Conservation (phyloP, 1,140 invertebrate genomes). For the Drosophila repletoides region DNA sequence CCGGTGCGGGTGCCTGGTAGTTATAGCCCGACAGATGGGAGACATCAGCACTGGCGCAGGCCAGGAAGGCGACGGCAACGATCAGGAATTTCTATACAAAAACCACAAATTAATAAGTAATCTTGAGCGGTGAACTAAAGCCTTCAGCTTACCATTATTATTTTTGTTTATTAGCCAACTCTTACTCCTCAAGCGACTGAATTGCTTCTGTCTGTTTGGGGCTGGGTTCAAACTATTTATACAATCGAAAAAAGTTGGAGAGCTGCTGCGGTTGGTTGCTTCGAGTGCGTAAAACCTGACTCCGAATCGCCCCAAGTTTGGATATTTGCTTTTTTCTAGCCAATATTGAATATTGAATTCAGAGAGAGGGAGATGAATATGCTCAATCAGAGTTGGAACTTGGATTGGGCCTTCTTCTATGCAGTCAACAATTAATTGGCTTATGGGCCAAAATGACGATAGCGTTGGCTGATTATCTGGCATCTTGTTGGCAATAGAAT, state of each 20-base stretch:
- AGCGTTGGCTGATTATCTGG: conserved; percentile 1
- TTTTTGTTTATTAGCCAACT: conserved; percentile 8
- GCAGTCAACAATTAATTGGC: conserved; percentile 1
- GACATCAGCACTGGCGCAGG: conserved; percentile 68
- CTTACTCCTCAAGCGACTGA: conserved; percentile 52
- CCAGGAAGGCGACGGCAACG: conserved; percentile 70
- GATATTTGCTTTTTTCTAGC: conserved; percentile 11
- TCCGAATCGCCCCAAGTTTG: not conserved
- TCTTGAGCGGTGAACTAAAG: not conserved
- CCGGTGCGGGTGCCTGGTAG: conserved; percentile 47
- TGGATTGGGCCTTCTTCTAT: not conserved
- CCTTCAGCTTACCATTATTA: conserved; percentile 51
- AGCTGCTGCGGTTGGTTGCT: conserved; percentile 1
- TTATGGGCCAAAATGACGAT: not conserved
- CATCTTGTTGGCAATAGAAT: conserved; percentile 22
- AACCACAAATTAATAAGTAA: not conserved
- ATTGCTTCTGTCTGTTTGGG: conserved; percentile 53
- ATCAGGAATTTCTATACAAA: conserved; percentile 64
- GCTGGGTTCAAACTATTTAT: conserved; percentile 52
- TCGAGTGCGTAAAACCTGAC: conserved; percentile 7
- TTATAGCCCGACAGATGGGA: conserved; percentile 67
- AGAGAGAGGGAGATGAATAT: not conserved
- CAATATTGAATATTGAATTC: conserved; percentile 7
- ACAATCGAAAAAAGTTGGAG: conserved; percentile 24
- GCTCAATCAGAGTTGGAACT: not conserved